Evolutionary conservation across 2,797 vertebrate species (phyloP), one percentile per base, ranked within the genome.

Genomic region (Rostrhamus sociabilis): DNA sequence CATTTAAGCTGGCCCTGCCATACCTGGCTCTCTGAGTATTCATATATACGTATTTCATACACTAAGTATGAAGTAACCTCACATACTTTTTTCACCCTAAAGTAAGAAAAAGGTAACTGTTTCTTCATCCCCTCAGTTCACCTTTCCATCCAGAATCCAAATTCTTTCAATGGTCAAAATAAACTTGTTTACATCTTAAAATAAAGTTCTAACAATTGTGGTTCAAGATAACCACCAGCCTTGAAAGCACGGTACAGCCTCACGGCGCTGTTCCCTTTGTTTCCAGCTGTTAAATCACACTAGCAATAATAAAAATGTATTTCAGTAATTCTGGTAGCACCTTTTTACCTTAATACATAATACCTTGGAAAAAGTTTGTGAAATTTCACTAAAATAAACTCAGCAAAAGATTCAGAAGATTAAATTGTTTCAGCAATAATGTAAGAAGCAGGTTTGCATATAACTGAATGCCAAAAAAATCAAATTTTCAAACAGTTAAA

Each of bases 221-320:
- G 21, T 42, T 89, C 55, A 68, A 72, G 48, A 64, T 21, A 45
- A 84, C 27, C 27, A 16, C 23, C 14, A 27, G 15, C 25, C 53
- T 78, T n/a, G 23, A 56, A 42, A 84, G 73, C 42, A 58, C 27
- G 29, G 27, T 56, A 64, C 17, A 68, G 63, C 50, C 20, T 66
- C 55, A 50, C 0, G 0, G 26, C 47, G 34, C 47, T 0, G 0
- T 27, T 82, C 29, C 31, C 40, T 71, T 59, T 34, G 42, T 26
- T 64, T 62, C 50, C 43, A 40, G 42, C 29, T 66, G 26, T 64
- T 91, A 87, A 82, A 79, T 53, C 34, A 29, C 43, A 62, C 11
- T 11, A 50, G 20, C 9, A 25, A 25, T 17, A 73, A 84, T 6
- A 64, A 81, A 66, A 50, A 59, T 4, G 2, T 25, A 47, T 67